phyloP scores from a whole-genome alignment of 2,888 invertebrate species.

The Drosophila niveifrons region DNA sequence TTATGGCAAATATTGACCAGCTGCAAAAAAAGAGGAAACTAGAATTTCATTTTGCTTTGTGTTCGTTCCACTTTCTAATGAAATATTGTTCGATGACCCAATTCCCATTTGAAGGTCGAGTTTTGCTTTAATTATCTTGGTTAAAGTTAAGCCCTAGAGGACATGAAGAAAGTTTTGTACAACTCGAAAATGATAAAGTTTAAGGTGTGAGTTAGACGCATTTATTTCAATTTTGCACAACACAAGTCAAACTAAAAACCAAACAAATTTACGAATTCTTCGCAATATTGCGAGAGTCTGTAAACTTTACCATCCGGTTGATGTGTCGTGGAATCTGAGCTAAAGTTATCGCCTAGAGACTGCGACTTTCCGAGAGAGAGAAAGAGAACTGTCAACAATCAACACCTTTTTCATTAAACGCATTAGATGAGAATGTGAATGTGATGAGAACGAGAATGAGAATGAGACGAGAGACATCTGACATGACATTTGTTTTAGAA shows the following conservation, averaged over 20 bases:
- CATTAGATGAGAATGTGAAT: constrained; percentile 64
- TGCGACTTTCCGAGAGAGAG: constrained; percentile 34
- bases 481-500: constrained; percentile 76
- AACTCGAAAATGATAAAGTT: constrained; percentile 25
- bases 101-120: constrained; percentile 12
- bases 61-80: neutral
- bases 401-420: constrained; percentile 81
- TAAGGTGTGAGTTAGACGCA: constrained; percentile 32
- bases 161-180: neutral
- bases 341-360: constrained; percentile 48
- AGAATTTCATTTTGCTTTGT: constrained; percentile 10
- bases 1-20: constrained; percentile 27
- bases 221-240: constrained; percentile 55
- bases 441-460: constrained; percentile 14
- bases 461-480: constrained; percentile 37
- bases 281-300: constrained; percentile 19
- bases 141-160: neutral
- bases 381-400: constrained; percentile 74
- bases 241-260: constrained; percentile 60
- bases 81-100: constrained; percentile 30
- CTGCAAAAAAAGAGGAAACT: neutral
- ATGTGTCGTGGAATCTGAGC: constrained; percentile 53
- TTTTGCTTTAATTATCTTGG: neutral
- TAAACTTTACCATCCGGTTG: constrained; percentile 55
- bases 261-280: constrained; percentile 61